These are phyloP conservation scores for Pterobdella sp. DNA, from an alignment of 2,888 invertebrate species.

Conservation along the genomic window DNA sequence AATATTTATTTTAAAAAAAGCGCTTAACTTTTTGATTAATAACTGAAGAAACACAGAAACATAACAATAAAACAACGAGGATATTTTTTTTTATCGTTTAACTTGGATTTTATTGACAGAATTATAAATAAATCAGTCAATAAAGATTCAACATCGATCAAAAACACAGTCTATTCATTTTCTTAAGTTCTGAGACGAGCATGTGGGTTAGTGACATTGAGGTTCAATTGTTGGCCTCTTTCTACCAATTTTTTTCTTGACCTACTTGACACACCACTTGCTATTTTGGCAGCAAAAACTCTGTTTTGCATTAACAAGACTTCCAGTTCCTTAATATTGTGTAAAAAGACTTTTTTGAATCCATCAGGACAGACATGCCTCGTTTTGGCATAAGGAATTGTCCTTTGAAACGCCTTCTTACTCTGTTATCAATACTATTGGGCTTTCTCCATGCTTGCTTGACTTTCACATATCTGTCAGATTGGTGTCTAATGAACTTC, in stretches of 20 bases:
- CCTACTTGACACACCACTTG: constrained; percentile 92
- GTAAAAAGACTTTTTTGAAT: constrained; percentile 86
- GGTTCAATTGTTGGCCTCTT: constrained; percentile 87
- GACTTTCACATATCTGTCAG: constrained; percentile 90
- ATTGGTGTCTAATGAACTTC: constrained; percentile 96
- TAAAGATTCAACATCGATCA: no score
- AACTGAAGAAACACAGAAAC: no score
- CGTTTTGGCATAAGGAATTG: constrained; percentile 94
- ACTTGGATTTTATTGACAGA: no score
- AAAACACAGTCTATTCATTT: constrained; percentile 81
- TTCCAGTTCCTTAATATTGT: constrained; percentile 86
- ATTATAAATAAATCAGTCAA: no score
- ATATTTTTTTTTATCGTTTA: no score
- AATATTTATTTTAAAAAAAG: no score
- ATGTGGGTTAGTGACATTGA: constrained; percentile 89
- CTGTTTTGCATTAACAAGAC: constrained; percentile 98
- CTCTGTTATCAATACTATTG: constrained; percentile 99
- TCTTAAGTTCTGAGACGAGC: constrained; percentile 95
- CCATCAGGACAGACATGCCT: constrained; percentile 95
- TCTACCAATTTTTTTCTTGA: constrained; percentile 92
- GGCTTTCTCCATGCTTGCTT: constrained; percentile 99
- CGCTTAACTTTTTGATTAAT: no score
- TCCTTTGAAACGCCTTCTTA: constrained; percentile 96
- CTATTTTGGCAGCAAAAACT: constrained; percentile 93
- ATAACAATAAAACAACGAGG: no score